These are phyloP conservation scores for Syndactyla subalaris DNA, from an alignment of 2,797 vertebrate species.

Conservation along the genomic window DNA sequence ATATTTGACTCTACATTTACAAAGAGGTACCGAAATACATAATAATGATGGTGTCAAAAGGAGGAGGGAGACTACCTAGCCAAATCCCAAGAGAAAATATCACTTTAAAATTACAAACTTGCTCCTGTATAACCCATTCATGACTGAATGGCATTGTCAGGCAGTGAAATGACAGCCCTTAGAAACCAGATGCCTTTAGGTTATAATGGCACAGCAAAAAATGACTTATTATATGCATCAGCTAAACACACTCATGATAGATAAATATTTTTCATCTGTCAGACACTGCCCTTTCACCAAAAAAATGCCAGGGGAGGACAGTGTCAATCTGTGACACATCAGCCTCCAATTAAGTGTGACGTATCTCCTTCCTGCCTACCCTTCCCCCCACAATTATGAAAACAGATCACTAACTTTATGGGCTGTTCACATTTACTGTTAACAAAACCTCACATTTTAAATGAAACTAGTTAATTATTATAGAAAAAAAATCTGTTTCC, in stretches of 20 bases:
- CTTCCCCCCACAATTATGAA: neutral
- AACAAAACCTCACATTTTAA: neutral
- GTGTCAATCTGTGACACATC: neutral
- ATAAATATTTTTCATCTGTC: slow-evolving; percentile 14
- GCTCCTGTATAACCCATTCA: neutral
- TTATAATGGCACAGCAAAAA: slow-evolving; percentile 10
- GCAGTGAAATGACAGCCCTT: slow-evolving; percentile 35
- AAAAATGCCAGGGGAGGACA: neutral
- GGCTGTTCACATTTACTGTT: neutral
- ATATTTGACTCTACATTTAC: neutral
- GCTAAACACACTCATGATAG: slow-evolving; percentile 35
- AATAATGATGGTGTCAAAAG: neutral
- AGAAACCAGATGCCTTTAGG: slow-evolving; percentile 36
- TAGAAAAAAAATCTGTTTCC: neutral
- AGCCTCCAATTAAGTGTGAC: neutral
- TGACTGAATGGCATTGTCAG: neutral
- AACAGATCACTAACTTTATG: neutral
- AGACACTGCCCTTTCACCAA: neutral
- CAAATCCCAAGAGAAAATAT: neutral
- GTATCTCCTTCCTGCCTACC: neutral
- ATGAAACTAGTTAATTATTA: neutral
- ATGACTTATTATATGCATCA: slow-evolving; percentile 11
- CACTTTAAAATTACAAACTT: slow-evolving; percentile 12
- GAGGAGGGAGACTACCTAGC: neutral
- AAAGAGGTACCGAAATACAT: neutral